Evolutionary conservation across 2,888 invertebrate species (phyloP).

Genomic region (Trachelus stipa): DNA sequence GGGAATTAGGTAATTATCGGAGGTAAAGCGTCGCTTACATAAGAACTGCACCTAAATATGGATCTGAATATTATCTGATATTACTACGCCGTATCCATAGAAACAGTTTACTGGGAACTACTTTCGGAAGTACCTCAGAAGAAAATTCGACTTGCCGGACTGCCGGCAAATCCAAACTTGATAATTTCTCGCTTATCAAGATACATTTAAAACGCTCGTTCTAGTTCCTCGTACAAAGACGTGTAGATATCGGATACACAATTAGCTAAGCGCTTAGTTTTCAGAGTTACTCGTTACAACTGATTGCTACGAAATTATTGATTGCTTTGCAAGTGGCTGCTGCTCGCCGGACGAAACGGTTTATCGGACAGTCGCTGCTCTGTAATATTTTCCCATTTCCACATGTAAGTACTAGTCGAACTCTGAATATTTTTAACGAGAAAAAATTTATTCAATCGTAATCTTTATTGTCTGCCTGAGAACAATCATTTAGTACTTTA

Average conservation of each 20-base stretch:
- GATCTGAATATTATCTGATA: slow-evolving; percentile 10
- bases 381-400: slow-evolving; percentile 26
- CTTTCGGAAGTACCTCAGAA: slow-evolving; percentile 55
- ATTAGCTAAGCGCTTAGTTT: neutral
- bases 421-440: neutral
- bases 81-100: slow-evolving; percentile 46
- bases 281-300: neutral
- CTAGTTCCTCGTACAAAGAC: neutral
- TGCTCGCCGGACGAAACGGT: neutral
- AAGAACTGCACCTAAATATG: neutral
- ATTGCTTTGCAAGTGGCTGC: slow-evolving; percentile 26
- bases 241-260: neutral
- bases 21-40: neutral
- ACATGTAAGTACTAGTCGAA: slow-evolving; percentile 45
- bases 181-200: neutral
- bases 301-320: slow-evolving; percentile 30
- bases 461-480: neutral
- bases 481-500: neutral
- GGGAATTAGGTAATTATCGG: neutral
- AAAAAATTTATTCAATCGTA: neutral
- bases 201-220: neutral
- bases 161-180: slow-evolving; percentile 46
- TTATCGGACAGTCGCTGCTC: slow-evolving; percentile 32
- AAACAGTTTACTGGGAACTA: slow-evolving; percentile 55
- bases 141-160: slow-evolving; percentile 40